Evolutionary conservation across 1,140 invertebrate genomes (phyloP).

Genomic region (Drosophila asahinai): DNA sequence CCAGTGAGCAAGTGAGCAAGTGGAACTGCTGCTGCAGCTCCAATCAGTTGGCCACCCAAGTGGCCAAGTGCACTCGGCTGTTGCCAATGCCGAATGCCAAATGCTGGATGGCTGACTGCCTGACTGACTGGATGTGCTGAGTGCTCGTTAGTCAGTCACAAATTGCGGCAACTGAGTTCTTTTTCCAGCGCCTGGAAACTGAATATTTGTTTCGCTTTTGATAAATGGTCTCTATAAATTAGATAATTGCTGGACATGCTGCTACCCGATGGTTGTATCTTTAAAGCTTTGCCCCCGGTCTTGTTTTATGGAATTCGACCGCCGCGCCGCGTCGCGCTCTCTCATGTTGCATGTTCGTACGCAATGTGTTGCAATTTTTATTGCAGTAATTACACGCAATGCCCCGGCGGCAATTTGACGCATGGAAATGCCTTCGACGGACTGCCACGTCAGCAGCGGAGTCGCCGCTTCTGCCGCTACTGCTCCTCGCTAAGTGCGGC

Average conservation of each 20-base stretch:
- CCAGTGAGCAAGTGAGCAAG: conserved; percentile 4
- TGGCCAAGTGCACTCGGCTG: conserved; percentile 59
- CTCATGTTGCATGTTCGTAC: conserved; percentile 74
- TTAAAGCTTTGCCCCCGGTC: conserved; percentile 23
- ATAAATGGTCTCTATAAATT: conserved; percentile 78
- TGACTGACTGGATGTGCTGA: conserved; percentile 30
- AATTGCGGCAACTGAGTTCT: conserved; percentile 55
- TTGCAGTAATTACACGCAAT: conserved; percentile 81
- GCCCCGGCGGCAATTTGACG: conserved; percentile 79
- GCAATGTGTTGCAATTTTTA: conserved; percentile 83
- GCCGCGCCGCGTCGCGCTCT: neutral
- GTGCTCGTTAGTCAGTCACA: conserved; percentile 72
- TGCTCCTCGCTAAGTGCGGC: conserved; percentile 61
- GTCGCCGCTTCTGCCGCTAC: conserved; percentile 10
- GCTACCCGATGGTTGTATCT: conserved; percentile 19
- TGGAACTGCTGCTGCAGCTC: conserved; percentile 17
- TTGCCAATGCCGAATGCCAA: conserved; percentile 52
- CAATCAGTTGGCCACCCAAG: conserved; percentile 70
- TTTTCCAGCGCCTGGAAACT: conserved; percentile 41
- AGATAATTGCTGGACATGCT: conserved; percentile 68
- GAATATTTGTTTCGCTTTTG: conserved; percentile 77
- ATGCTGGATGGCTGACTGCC: conserved; percentile 15
- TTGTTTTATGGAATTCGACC: conserved; percentile 11
- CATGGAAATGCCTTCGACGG: conserved; percentile 77
- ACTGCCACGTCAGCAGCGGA: conserved; percentile 58